Base-by-base conservation (phyloP, 1,140 invertebrate genomes). In the Parapsyche elsis region DNA sequence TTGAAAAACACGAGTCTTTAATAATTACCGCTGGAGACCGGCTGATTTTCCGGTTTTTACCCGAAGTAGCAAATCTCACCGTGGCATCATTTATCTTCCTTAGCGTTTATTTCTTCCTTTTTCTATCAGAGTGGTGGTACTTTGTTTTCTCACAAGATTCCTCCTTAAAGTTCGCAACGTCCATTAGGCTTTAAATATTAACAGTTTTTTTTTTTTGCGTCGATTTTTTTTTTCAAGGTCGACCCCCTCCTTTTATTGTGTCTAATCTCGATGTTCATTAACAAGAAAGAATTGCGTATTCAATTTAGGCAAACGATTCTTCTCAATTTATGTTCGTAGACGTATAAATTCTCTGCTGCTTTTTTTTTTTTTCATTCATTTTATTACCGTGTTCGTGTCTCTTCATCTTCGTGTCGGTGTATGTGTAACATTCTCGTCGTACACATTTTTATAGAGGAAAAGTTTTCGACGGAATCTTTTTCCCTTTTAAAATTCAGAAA, bases 1-100 rank as follows among this genome's bases (percentile, higher is more conserved):
- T 7, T 23, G 46, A 59, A 76, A 49, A 76, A 76, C 46, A 76
- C 74, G 74, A 61, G 74, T 61, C 74, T 76, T 59, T 61, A 76
- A 76, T 76, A 59, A 76, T 76, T 76, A 49, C 74, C 53, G 23
- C 71, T n/a, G 71, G 26, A 73, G 61, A 67, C 24, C 46, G 38
- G 26, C 24, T 30, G 53, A 61, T 76, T 76, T 76, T 59, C 45
- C 46, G 49, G 49, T 61, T 76, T 57, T 38, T 59, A 46, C 53
- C 46, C 74, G 74, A 73, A 61, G 74, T 38, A 76, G 74, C 74
- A 49, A 73, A 73, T 73, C 71, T 73, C 71, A 73, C 71, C 30
- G 46, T 46, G 46, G 71, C 44, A 73, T 73, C 74, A 76, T 76
- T 76, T 76, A 76, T 76, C 74, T 76, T 76, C 74, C 74, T 76